Percentiles rank a stretch among this genome's conserved stretches.
phyloP scores from a whole-genome alignment of 2,888 invertebrate genomes.

The Torymus texanus region DNA sequence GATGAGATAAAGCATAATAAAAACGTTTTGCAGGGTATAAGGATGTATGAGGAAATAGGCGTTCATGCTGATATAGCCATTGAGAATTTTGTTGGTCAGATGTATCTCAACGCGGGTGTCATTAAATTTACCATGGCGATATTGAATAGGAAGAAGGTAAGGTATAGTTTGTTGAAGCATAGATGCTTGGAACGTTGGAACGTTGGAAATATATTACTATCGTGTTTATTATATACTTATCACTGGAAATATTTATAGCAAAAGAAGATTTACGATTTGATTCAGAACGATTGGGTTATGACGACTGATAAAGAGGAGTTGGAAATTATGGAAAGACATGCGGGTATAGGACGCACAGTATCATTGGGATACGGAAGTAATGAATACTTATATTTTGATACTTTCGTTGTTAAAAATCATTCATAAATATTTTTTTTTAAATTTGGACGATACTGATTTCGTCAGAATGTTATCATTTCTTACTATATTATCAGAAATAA shows the following conservation, averaged over 20 bases:
- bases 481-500: not conserved
- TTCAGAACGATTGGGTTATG: slow-evolving; percentile 17
- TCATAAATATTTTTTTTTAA: not conserved
- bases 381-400: not conserved
- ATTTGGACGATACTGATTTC: no score
- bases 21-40: slow-evolving; percentile 18
- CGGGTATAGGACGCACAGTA: not conserved
- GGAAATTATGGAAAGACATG: slow-evolving; percentile 7
- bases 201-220: no score
- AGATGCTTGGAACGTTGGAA: no score
- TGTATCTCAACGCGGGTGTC: not conserved
- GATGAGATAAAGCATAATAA: slow-evolving; percentile 1
- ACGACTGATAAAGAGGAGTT: slow-evolving; percentile 20
- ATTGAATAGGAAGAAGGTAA: slow-evolving; percentile 12
- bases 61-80: not conserved
- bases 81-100: slow-evolving; percentile 26
- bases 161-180: not conserved
- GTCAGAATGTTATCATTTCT: no score
- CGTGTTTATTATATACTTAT: no score
- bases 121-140: slow-evolving; percentile 27
- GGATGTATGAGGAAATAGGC: slow-evolving; percentile 4
- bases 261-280: slow-evolving; percentile 7
- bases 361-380: slow-evolving; percentile 6
- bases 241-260: not conserved
- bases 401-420: not conserved